phyloP scores from a whole-genome alignment of 2,797 vertebrate genomes.

The Lagothrix lagotricha region DNA sequence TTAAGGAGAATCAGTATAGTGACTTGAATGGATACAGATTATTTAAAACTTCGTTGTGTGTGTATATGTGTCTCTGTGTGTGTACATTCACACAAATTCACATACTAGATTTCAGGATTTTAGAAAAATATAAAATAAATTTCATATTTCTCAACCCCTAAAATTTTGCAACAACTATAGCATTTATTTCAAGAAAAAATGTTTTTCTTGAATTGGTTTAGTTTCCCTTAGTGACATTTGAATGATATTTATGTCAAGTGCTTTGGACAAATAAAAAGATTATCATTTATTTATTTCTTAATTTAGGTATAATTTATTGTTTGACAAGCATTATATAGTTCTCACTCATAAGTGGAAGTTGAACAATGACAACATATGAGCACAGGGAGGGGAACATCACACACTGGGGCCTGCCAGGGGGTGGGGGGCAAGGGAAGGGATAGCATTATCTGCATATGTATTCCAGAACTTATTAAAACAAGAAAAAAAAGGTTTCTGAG shows the following conservation, averaged over 20 bases:
- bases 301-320: not conserved
- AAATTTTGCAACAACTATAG: not conserved
- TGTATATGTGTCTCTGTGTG: not conserved
- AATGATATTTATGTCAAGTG: not conserved
- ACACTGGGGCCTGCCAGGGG: too few relatives aligned
- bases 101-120: not conserved
- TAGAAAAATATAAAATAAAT: not conserved
- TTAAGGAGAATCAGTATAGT: not conserved
- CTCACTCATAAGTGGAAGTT: too few relatives aligned
- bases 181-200: not conserved
- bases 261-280: not conserved
- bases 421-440: too few relatives aligned
- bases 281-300: not conserved
- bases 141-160: not conserved
- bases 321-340: not conserved
- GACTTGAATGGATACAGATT: not conserved
- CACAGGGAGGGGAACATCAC: too few relatives aligned
- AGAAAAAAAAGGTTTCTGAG: slow-evolving; percentile 29
- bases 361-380: too few relatives aligned
- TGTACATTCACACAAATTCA: not conserved
- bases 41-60: not conserved
- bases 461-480: too few relatives aligned
- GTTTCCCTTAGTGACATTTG: not conserved
- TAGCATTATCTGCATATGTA: too few relatives aligned
- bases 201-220: not conserved